Percentiles rank a stretch among this genome's conserved stretches.
Conservation (phyloP, 2,113 vertebrate species). For the Leucoraja erinaceus region DNA sequence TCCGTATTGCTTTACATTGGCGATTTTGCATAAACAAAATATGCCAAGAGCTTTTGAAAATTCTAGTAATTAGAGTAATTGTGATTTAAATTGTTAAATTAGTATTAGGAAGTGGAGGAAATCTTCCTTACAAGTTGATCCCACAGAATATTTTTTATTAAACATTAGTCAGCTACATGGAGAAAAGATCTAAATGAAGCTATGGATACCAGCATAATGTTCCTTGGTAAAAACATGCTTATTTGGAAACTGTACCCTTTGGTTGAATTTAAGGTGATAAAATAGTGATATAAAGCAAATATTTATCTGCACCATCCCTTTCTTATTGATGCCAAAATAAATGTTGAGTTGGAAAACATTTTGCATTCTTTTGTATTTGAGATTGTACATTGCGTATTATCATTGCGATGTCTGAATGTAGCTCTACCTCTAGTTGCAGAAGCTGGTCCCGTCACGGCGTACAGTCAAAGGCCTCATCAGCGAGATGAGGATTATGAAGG, state of each 20-base stretch:
- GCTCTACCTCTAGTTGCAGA: conserved; percentile 43
- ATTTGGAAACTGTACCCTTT: not conserved
- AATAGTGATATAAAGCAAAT: not conserved
- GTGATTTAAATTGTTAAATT: not conserved
- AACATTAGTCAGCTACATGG: not conserved
- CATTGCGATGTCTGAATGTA: not conserved
- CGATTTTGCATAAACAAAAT: not conserved
- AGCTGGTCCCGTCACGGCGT: conserved; percentile 55
- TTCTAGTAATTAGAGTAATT: too few relatives aligned
- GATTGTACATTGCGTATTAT: not conserved
- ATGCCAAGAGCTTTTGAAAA: not conserved
- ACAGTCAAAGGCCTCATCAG: conserved; percentile 58
- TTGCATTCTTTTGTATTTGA: not conserved
- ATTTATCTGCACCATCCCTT: not conserved
- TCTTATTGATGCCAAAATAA: not conserved
- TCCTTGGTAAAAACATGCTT: not conserved
- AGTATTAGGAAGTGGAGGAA: not conserved
- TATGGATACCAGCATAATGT: not conserved
- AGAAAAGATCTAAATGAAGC: not conserved
- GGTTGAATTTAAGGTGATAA: not conserved
- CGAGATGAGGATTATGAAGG: conserved; percentile 97
- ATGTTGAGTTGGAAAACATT: not conserved
- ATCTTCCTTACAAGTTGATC: not conserved
- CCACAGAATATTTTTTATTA: not conserved
- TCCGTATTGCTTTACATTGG: not conserved